A percentile compares a stretch with the other conserved stretches of the same genome.
phyloP scores from a whole-genome alignment of 2,888 invertebrate species.

The Xiphydria camelus region DNA sequence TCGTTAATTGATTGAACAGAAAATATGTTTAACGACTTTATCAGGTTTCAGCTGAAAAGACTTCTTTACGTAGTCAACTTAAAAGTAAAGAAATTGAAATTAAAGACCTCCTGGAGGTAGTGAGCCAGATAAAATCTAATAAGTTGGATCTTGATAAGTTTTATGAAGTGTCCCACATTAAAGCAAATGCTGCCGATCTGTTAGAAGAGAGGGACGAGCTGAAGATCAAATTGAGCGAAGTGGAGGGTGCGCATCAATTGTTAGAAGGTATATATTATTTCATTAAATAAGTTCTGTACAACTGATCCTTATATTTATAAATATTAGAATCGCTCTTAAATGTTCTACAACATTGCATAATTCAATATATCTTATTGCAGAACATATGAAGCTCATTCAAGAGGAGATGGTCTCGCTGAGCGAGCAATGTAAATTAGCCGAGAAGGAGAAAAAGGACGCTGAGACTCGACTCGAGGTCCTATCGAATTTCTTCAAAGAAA shows the following conservation, averaged over 20 bases:
- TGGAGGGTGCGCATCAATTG: constrained; percentile 55
- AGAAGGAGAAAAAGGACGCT: constrained; percentile 75
- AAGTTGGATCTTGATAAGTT: constrained; percentile 57
- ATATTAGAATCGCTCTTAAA: too few species aligned
- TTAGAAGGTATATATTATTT: constrained; percentile 55
- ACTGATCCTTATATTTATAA: not conserved
- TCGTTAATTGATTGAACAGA: too few species aligned
- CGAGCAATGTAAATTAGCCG: constrained; percentile 66
- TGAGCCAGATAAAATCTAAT: constrained; percentile 43
- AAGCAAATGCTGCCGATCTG: constrained; percentile 64
- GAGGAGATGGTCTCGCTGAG: constrained; percentile 63
- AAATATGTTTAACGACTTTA: not conserved
- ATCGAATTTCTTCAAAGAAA: constrained; percentile 87
- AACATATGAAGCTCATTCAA: constrained; percentile 57
- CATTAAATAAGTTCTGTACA: not conserved
- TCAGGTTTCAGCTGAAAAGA: constrained; percentile 41
- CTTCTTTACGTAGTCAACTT: constrained; percentile 39
- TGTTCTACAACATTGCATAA: too few species aligned
- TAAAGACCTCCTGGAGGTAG: constrained; percentile 45
- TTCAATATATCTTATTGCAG: too few species aligned
- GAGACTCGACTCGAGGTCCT: constrained; percentile 83
- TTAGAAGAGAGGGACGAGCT: constrained; percentile 61
- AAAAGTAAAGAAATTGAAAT: constrained; percentile 46
- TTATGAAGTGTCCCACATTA: constrained; percentile 63
- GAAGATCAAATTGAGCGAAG: constrained; percentile 46